Percentiles rank a stretch among this genome's conserved stretches.
These are phyloP conservation scores for Leuctra nigra DNA, from an alignment of 2,888 invertebrate genomes.

Conservation along the genomic window DNA sequence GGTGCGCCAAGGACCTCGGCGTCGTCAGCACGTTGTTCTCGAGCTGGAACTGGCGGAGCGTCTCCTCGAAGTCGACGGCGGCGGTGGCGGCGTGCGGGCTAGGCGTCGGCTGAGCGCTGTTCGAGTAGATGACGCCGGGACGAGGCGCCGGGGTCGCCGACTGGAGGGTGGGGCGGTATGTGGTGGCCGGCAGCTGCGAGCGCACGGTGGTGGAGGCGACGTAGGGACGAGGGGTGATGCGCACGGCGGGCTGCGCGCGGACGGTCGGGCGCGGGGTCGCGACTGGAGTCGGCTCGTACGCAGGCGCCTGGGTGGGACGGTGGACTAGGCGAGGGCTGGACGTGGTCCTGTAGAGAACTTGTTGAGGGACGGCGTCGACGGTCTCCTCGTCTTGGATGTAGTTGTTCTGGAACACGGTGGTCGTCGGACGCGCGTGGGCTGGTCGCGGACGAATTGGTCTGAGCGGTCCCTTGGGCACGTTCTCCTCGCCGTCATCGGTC, in stretches of 20 bases:
- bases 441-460: slow-evolving; percentile 36
- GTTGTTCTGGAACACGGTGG: slow-evolving; percentile 65
- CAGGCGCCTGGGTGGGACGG: slow-evolving; percentile 30
- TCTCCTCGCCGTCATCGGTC: slow-evolving; percentile 49
- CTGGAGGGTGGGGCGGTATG: slow-evolving; percentile 54
- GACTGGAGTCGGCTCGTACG: slow-evolving; percentile 44
- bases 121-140: slow-evolving; percentile 28
- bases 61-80: slow-evolving; percentile 58
- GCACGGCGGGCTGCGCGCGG: slow-evolving; percentile 47
- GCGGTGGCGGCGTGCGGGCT: slow-evolving; percentile 21
- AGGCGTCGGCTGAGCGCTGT: slow-evolving; percentile 36
- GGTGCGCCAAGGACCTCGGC: slow-evolving; percentile 40
- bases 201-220: slow-evolving; percentile 38
- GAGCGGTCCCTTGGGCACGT: slow-evolving; percentile 47
- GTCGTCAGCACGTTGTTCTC: slow-evolving; percentile 54
- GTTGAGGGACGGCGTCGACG: slow-evolving; percentile 50
- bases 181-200: slow-evolving; percentile 54
- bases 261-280: slow-evolving; percentile 46
- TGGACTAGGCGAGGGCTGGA: slow-evolving; percentile 26
- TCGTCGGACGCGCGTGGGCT: slow-evolving; percentile 47
- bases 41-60: slow-evolving; percentile 66
- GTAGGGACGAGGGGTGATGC: slow-evolving; percentile 54
- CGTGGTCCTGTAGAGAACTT: slow-evolving; percentile 29
- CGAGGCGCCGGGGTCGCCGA: slow-evolving; percentile 37
- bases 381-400: slow-evolving; percentile 57